Conservation (phyloP, 2,113 vertebrate species). For the Phyllopteryx taeniolatus region DNA sequence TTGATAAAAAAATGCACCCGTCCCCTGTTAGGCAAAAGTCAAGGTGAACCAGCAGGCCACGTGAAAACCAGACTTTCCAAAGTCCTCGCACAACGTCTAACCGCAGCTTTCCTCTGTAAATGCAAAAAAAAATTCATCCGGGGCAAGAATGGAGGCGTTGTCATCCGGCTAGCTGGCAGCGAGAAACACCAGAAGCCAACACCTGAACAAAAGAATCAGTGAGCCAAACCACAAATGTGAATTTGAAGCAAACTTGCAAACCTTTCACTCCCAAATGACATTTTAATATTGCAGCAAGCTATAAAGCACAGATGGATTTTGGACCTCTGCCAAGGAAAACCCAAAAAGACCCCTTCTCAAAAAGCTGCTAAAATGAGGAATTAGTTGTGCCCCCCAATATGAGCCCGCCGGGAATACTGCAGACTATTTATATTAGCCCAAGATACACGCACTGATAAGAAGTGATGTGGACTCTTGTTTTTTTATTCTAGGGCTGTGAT, state of each 20-base stretch:
- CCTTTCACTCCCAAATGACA: slow-evolving; percentile 10
- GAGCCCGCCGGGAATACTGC: slow-evolving; percentile 28
- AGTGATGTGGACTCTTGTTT: background rate
- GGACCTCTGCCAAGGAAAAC: slow-evolving; percentile 32
- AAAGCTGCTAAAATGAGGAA: slow-evolving; percentile 26
- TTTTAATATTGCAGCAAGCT: slow-evolving; percentile 23
- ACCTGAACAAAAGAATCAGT: slow-evolving; percentile 10
- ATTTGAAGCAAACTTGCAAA: slow-evolving; percentile 10
- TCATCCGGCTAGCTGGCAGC: slow-evolving; percentile 30
- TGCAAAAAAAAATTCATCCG: slow-evolving; percentile 44
- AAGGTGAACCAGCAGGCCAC: slow-evolving; percentile 35
- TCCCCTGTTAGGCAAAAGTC: slow-evolving; percentile 34
- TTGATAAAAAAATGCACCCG: background rate
- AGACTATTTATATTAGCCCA: slow-evolving; percentile 30
- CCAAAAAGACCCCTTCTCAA: slow-evolving; percentile 19
- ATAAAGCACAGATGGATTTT: slow-evolving; percentile 11
- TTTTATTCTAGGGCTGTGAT: background rate
- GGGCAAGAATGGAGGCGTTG: slow-evolving; percentile 35
- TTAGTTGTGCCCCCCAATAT: slow-evolving; percentile 14
- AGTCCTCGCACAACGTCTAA: slow-evolving; percentile 15
- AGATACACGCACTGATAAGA: slow-evolving; percentile 10
- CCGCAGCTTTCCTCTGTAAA: slow-evolving; percentile 24
- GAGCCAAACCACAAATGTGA: slow-evolving; percentile 27
- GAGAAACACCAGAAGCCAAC: slow-evolving; percentile 46
- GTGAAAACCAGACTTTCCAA: slow-evolving; percentile 53